phyloP scores from a whole-genome alignment of 53 echinoderm and acorn worm genomes.

The Stichopus horrens region DNA sequence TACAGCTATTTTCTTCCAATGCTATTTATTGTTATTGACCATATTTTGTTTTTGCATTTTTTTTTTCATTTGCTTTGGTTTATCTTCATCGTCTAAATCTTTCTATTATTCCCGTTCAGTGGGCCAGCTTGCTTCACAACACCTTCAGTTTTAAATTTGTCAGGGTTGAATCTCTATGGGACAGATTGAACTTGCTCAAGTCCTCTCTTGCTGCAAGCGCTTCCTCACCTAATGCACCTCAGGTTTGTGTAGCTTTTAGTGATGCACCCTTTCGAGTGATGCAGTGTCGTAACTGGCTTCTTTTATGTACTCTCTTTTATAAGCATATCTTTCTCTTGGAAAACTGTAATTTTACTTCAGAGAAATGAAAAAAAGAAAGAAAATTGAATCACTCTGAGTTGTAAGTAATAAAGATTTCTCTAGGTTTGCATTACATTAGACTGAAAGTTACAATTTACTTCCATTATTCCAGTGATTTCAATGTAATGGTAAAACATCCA shows the following conservation, averaged over 20 bases:
- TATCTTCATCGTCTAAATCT: slow-evolving; percentile 1
- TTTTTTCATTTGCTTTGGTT: neutral
- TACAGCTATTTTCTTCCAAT: no score
- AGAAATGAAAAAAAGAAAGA: no score
- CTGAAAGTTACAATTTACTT: no score
- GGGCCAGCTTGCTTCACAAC: slow-evolving; percentile 45
- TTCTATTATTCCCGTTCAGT: slow-evolving; percentile 25
- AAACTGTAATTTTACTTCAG: no score
- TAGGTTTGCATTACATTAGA: no score
- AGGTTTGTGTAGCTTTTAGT: slow-evolving; percentile 30
- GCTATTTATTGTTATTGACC: no score
- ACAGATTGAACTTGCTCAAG: slow-evolving; percentile 43
- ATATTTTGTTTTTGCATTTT: neutral
- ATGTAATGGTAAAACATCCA: no score
- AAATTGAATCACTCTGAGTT: no score
- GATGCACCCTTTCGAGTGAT: neutral
- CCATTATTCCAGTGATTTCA: no score
- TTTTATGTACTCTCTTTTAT: no score
- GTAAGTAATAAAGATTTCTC: no score
- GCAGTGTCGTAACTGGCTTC: neutral
- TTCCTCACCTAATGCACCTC: slow-evolving; percentile 19
- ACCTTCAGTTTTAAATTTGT: slow-evolving; percentile 50
- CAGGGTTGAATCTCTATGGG: slow-evolving; percentile 22
- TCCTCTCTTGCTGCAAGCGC: slow-evolving; percentile 38
- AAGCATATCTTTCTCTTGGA: no score